These are phyloP conservation scores for Geococcyx californianus DNA, from an alignment of 2,113 vertebrate species.

Conservation along the genomic window DNA sequence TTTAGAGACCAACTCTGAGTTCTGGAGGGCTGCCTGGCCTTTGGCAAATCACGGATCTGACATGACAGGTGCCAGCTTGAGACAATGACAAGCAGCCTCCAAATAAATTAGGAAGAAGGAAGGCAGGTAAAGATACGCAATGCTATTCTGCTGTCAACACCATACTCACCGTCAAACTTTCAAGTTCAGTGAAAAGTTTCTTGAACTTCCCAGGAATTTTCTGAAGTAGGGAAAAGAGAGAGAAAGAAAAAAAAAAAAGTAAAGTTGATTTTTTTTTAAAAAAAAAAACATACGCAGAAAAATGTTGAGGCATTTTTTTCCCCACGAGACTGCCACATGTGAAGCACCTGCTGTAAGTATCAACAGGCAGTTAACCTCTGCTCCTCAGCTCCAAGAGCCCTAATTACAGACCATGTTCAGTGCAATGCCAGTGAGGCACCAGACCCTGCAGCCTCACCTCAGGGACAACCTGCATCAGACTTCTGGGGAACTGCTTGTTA, in stretches of 20 bases:
- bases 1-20: not conserved
- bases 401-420: not conserved
- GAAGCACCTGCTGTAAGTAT: not conserved
- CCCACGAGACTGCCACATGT: not conserved
- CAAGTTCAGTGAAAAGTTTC: constrained; percentile 95
- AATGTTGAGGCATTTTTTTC: not conserved
- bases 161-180: constrained; percentile 90
- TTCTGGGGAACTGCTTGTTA: not conserved
- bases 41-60: not conserved
- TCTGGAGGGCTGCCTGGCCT: not conserved
- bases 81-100: not conserved
- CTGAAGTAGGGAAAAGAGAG: constrained; percentile 68
- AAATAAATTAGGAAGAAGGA: not conserved
- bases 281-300: not conserved
- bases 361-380: not conserved
- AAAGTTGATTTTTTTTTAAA: not conserved
- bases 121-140: not conserved
- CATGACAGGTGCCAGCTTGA: not conserved
- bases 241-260: not conserved
- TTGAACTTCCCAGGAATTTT: constrained; percentile 98
- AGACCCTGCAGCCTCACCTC: not conserved
- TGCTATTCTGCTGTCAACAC: not conserved
- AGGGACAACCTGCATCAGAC: not conserved
- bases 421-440: not conserved
- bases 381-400: not conserved